Evolutionary conservation across 1,140 invertebrate species (phyloP).

Genomic region (Sipha flava): DNA sequence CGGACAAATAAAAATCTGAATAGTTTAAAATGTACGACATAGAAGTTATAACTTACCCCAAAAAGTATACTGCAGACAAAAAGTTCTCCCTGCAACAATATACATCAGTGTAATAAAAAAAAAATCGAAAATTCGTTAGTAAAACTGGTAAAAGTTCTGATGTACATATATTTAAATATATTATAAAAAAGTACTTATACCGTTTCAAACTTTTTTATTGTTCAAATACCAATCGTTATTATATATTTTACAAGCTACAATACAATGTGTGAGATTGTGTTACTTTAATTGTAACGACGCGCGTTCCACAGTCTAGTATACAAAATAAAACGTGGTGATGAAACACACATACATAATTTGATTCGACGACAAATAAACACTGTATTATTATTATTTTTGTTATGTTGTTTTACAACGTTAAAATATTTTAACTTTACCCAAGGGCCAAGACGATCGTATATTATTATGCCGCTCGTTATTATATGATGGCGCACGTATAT

Average conservation of each 20-base stretch:
- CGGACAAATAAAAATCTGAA: too few relatives aligned
- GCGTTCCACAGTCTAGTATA: background rate
- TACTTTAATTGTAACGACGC: background rate
- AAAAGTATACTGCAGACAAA: background rate
- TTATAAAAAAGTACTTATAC: background rate
- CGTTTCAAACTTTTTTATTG: conserved; percentile 16
- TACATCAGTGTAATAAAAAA: background rate
- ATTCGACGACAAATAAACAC: too few relatives aligned
- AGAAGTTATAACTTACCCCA: background rate
- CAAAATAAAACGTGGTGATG: background rate
- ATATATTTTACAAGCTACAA: background rate
- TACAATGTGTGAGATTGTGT: too few relatives aligned
- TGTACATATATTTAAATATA: background rate
- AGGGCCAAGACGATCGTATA: conserved; percentile 4
- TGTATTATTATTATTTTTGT: background rate
- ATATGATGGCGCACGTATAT: background rate
- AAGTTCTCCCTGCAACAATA: background rate
- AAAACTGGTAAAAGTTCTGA: too few relatives aligned
- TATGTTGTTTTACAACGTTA: background rate
- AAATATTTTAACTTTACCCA: background rate
- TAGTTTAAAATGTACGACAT: background rate
- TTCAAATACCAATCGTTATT: background rate
- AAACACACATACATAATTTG: background rate
- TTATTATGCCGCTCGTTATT: background rate
- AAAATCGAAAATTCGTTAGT: background rate